These are phyloP conservation scores for Pseudopipra pipra DNA, from an alignment of 2,113 vertebrate species.

Conservation along the genomic window DNA sequence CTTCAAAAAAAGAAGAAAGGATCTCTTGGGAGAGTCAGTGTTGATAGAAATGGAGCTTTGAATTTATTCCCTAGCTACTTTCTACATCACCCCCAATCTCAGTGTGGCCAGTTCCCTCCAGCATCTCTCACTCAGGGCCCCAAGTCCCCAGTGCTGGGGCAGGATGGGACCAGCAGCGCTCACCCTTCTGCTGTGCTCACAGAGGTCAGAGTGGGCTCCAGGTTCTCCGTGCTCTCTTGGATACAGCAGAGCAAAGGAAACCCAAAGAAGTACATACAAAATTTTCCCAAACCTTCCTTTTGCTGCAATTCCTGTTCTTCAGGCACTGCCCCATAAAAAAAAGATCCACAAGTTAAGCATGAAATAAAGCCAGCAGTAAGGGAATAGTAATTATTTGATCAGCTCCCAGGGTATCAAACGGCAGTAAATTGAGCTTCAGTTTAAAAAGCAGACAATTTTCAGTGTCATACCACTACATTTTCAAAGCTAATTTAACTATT, in stretches of 20 bases:
- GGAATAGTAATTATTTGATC: conserved; percentile 43
- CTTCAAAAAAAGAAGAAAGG: neutral
- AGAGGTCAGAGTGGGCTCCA: rapidly evolving
- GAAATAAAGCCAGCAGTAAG: conserved; percentile 28
- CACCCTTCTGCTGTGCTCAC: neutral
- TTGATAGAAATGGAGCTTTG: neutral
- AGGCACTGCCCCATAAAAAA: neutral
- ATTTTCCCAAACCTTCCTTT: neutral
- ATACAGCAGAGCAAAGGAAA: neutral
- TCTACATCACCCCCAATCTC: neutral
- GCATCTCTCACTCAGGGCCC: neutral
- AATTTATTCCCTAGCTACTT: neutral
- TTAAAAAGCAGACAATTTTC: conserved; percentile 66
- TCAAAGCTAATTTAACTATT: conserved; percentile 69
- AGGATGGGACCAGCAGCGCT: neutral
- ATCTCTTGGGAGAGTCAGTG: neutral
- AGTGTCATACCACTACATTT: conserved; percentile 45
- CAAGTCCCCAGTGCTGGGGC: neutral
- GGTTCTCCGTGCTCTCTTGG: neutral
- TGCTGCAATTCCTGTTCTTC: neutral
- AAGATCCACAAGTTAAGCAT: neutral
- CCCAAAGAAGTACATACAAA: neutral
- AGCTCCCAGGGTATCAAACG: conserved; percentile 47
- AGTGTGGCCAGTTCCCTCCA: neutral
- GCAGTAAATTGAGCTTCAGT: conserved; percentile 60